Base-by-base conservation (phyloP, 2,113 vertebrate genomes). In the Tauraco erythrolophus region DNA sequence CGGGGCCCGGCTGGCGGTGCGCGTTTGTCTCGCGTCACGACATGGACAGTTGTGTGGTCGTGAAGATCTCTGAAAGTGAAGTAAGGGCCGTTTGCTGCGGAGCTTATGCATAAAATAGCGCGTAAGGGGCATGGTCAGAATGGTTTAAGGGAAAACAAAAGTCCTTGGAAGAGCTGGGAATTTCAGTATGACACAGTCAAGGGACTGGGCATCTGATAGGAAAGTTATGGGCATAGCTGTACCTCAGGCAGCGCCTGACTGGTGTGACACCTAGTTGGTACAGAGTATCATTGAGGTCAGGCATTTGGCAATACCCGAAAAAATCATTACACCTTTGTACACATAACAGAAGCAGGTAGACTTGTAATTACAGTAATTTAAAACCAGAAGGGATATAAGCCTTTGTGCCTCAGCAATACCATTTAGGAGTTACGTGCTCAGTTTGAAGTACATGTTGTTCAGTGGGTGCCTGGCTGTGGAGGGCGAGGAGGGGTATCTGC, bases 11-110 rank as follows among this genome's bases (percentile, higher is more conserved):
- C 68, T n/a, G 35, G 41, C 56, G 21, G 54, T 1, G 7, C 6
- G 16, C 25, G 1, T 39, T 37, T 10, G 18, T 11, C 25, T 28
- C 16, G 1, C 46, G 0, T 4, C 8, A 2, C 33, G 9, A 1
- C 25, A 0, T 4, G 28, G 6, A 3, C 45, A 3, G 18, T 2
- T 45, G 11, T 30, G 33, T 1, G 27, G 10, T 11, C 14, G 6
- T 17, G 41, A 5, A 7, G 62, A 11, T 21, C 14, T n/a, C n/a
- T 17, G 4, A 25, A n/a, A 64, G 66, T 5, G 12, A 82, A 64
- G 57, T 25, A 41, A 76, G 33, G 30, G 30, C 14, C 5, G 1
- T 48, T 83, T 62, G 30, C 31, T 35, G 28, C 53, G 50, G 60
- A 75, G 41, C 11, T 12, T 11, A 11, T 2, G 9, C 66, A 2